Evolutionary conservation across 2,797 vertebrate species (phyloP), one percentile per base, ranked within the genome.

Genomic region (Chaenodraco wilsoni): DNA sequence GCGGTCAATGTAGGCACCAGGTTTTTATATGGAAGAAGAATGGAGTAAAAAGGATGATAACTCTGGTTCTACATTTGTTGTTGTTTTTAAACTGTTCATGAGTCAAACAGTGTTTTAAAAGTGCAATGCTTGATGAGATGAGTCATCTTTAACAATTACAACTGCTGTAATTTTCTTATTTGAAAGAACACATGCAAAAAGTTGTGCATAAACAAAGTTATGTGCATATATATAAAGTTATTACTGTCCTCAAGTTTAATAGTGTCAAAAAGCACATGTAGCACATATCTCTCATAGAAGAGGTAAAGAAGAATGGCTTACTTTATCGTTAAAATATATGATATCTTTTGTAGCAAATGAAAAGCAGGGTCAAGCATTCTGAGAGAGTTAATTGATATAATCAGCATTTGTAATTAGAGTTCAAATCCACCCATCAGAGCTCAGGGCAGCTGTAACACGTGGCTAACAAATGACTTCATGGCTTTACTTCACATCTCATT

Each of bases 401-500:
- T 21, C 10, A n/a, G 2, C 17, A 11, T 49, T 44, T 3, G 3
- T n/a, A 9, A 33, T 17, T 16, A 48, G 9, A 58, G 48, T 33
- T 33, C 11, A 19, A 48, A 21, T n/a, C 7, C 23, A 23, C 23
- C 21, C 41, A n/a, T 23, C 21, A 23, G 9, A 49, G 33, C 46
- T 54, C 61, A 46, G 37, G 8, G 55, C 0, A 13, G 49, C 40
- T 14, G 51, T 10, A 44, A 21, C 69, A 57, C 50, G 19, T 2
- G 45, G 27, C 48, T 5, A 9, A 37, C 5, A 37, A 66, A 37
- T 37, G 17, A 56, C 72, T 21, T 33, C 16, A 4, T 31, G 2
- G 11, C 41, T 55, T 72, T 8, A 48, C 65, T 49, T 59, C 52
- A 72, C 40, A 51, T 56, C 17, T 60, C 15, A 78, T 88, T 90